Evolutionary conservation across 2,113 vertebrate species (phyloP), one percentile per base, ranked within the genome.

Genomic region (Bostrychus sinensis): DNA sequence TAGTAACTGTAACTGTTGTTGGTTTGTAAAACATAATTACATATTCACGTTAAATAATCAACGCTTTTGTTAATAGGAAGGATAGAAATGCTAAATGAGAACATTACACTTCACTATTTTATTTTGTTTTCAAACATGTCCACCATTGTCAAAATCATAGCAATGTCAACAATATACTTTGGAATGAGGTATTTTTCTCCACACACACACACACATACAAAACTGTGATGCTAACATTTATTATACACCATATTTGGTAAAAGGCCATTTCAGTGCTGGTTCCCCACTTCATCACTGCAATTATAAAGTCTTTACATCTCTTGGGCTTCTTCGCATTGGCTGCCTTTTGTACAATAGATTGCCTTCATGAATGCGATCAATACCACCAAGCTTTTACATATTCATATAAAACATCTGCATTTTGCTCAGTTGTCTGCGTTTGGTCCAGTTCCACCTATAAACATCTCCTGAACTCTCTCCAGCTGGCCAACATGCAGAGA

Each of bases 391-490:
- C n/a, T 66, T 64, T 39, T 22, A 61, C 28, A 67, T 50, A 54
- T 69, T 55, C 25, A 42, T 36, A 48, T 14, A 26, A 39, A 61
- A 48, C 37, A 75, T 69, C 57, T 72, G 54, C 36, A 57, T 74
- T 65, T 64, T 34, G 13, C 41, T 55, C 54, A 67, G 26, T 51
- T 56, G 14, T 38, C 36, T 53, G 14, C 20, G 3, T 34, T 69
- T 65, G 43, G 0, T 51, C 43, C 65, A 45, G 30, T 61, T 61
- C 26, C 43, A 72, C 69, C 60, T 38, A 65, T 68, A 68, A 75
- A 64, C 53, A 60, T 46, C 66, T 56, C 46, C 25, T 70, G 46
- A 71, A 70, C 72, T 20, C 34, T 22, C 32, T 78, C 74, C 71
- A 81, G 17, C 48, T 45, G 42, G 46, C 36, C 57, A 60, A 50